Percentiles rank a stretch among this genome's conserved stretches.
Evolutionary conservation across 2,113 vertebrate genomes (phyloP).

Genomic region (Acinonyx jubatus): DNA sequence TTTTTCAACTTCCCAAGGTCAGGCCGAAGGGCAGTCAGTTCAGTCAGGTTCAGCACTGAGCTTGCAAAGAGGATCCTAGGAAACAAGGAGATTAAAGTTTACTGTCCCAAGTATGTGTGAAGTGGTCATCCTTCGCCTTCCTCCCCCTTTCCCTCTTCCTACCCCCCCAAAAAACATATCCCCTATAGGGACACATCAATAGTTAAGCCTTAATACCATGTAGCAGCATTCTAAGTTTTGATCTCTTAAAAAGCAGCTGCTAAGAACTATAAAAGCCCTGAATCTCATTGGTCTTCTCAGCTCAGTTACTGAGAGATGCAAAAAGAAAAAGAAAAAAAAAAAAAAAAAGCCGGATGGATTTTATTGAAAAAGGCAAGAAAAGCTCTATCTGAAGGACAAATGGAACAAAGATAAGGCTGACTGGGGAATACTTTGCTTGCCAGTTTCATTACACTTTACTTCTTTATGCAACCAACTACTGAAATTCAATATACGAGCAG

Average conservation of each 20-base stretch:
- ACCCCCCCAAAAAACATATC: constrained; percentile 83
- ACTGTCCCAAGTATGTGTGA: constrained; percentile 74
- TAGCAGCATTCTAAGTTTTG: constrained; percentile 88
- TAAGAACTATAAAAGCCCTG: constrained; percentile 87
- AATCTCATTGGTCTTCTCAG: constrained; percentile 87
- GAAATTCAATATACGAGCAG: constrained; percentile 87
- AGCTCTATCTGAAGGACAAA: constrained; percentile 87
- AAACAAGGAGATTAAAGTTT: constrained; percentile 90
- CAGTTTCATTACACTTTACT: constrained; percentile 88
- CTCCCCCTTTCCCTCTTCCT: not conserved
- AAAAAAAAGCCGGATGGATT: constrained; percentile 84
- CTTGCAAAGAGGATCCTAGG: constrained; percentile 93
- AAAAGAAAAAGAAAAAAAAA: constrained; percentile 71
- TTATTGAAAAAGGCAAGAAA: constrained; percentile 87
- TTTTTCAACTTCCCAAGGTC: constrained; percentile 93
- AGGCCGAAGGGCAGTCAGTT: constrained; percentile 93
- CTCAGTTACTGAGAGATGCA: constrained; percentile 84
- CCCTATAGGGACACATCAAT: constrained; percentile 90
- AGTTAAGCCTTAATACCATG: constrained; percentile 86
- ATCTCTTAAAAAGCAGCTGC: constrained; percentile 90
- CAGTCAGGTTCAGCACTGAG: constrained; percentile 95
- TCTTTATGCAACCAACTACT: constrained; percentile 88
- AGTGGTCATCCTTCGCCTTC: constrained; percentile 85
- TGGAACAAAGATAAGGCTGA: constrained; percentile 88
- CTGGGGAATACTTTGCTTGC: constrained; percentile 87